These are phyloP conservation scores for Bombus sylvicola DNA, from an alignment of 1,140 invertebrate species.

Conservation along the genomic window DNA sequence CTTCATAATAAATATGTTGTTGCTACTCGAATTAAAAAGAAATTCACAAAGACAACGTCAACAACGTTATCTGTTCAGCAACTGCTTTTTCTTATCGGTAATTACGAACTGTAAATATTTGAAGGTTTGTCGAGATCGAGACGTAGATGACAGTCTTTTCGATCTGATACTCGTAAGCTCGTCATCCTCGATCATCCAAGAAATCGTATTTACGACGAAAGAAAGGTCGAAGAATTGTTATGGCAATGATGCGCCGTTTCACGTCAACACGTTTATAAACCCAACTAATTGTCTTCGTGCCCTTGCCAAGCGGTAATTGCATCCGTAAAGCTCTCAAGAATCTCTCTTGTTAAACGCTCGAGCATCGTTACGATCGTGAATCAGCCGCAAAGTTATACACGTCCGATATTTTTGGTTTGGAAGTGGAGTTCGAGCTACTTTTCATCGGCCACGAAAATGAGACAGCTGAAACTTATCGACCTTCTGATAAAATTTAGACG, in stretches of 20 bases:
- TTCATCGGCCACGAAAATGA: neutral
- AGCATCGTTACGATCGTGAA: constrained; percentile 9
- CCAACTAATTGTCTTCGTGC: neutral
- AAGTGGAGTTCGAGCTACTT: neutral
- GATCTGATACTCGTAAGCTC: neutral
- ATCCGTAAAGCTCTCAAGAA: neutral
- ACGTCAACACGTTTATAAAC: neutral
- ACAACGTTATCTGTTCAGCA: neutral
- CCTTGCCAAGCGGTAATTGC: neutral
- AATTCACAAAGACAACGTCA: neutral
- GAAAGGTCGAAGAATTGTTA: neutral
- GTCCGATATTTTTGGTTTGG: constrained; percentile 26
- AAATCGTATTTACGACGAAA: neutral
- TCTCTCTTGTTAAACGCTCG: neutral
- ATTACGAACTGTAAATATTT: constrained; percentile 37
- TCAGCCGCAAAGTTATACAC: neutral
- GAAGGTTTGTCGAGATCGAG: neutral
- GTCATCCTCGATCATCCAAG: too few species aligned
- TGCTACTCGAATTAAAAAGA: too few species aligned
- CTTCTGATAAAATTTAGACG: constrained; percentile 28
- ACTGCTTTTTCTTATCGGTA: constrained; percentile 7
- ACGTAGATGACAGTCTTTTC: neutral
- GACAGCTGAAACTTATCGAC: constrained; percentile 7
- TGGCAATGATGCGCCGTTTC: neutral
- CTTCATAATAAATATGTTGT: neutral